phyloP scores from a whole-genome alignment of 2,888 invertebrate genomes.

The Sphinx pinastri region DNA sequence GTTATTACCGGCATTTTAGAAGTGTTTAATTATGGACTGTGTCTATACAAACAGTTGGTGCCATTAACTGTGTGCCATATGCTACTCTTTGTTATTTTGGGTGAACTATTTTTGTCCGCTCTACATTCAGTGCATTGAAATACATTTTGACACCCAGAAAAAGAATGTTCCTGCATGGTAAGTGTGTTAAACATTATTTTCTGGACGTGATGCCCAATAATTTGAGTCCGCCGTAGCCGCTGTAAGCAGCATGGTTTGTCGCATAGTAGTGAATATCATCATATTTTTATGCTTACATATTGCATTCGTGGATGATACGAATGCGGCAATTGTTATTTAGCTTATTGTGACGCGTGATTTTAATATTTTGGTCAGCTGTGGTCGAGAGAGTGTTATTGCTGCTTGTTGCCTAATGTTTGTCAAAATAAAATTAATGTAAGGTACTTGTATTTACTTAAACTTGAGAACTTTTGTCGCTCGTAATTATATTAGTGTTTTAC shows the following conservation, averaged over 20 bases:
- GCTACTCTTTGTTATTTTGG: constrained; percentile 70
- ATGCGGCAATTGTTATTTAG: background rate
- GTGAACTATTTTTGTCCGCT: constrained; percentile 83
- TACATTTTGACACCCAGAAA: constrained; percentile 79
- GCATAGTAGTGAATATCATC: constrained; percentile 59
- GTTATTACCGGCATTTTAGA: constrained; percentile 29
- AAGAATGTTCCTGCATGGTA: constrained; percentile 75
- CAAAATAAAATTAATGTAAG: background rate
- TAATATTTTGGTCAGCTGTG: constrained; percentile 31
- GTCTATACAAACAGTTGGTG: constrained; percentile 27
- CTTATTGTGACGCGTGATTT: background rate
- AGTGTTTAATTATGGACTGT: constrained; percentile 38
- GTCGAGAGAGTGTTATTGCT: background rate
- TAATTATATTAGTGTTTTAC: background rate
- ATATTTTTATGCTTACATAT: constrained; percentile 54
- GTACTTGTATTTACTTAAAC: background rate
- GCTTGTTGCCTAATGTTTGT: background rate
- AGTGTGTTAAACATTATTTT: constrained; percentile 45
- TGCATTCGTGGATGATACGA: constrained; percentile 4
- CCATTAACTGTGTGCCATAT: constrained; percentile 29
- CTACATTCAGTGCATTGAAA: constrained; percentile 78
- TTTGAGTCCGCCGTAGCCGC: constrained; percentile 25
- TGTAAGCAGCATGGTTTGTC: constrained; percentile 33
- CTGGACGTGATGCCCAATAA: constrained; percentile 32
- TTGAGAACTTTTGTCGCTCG: background rate